These are phyloP conservation scores for Antigone vipio DNA, from an alignment of 2,113 vertebrate genomes.

Conservation along the genomic window DNA sequence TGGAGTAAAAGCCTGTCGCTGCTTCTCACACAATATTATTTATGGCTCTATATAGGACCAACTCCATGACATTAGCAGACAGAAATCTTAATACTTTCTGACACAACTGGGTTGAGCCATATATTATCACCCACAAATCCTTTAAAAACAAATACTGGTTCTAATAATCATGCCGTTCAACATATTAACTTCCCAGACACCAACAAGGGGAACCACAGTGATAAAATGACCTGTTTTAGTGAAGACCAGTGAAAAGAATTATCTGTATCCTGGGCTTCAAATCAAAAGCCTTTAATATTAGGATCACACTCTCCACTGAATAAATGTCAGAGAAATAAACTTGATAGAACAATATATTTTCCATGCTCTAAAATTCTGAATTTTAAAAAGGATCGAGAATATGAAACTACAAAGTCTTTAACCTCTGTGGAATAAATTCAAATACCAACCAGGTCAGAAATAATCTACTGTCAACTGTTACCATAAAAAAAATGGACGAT, in stretches of 20 bases:
- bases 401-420: neutral
- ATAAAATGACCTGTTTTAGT: neutral
- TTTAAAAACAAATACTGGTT: neutral
- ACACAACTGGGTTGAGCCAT: conserved; percentile 23
- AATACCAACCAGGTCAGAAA: conserved; percentile 32
- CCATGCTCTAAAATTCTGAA: neutral
- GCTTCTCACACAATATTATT: neutral
- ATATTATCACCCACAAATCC: neutral
- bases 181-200: neutral
- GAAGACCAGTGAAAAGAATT: neutral
- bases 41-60: neutral
- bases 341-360: conserved; percentile 28
- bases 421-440: conserved; percentile 2
- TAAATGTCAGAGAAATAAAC: conserved; percentile 55
- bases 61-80: neutral
- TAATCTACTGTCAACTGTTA: conserved; percentile 14
- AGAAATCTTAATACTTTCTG: conserved; percentile 9
- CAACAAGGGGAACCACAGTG: neutral
- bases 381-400: neutral
- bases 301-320: conserved; percentile 13
- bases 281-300: conserved; percentile 20
- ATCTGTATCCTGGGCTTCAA: neutral
- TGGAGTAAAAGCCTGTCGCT: conserved; percentile 9
- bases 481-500: neutral
- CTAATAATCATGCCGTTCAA: conserved; percentile 1